A percentile compares a stretch with the other conserved stretches of the same genome.
Conservation (phyloP, 2,113 vertebrate species). For the Pycnonotus jocosus region DNA sequence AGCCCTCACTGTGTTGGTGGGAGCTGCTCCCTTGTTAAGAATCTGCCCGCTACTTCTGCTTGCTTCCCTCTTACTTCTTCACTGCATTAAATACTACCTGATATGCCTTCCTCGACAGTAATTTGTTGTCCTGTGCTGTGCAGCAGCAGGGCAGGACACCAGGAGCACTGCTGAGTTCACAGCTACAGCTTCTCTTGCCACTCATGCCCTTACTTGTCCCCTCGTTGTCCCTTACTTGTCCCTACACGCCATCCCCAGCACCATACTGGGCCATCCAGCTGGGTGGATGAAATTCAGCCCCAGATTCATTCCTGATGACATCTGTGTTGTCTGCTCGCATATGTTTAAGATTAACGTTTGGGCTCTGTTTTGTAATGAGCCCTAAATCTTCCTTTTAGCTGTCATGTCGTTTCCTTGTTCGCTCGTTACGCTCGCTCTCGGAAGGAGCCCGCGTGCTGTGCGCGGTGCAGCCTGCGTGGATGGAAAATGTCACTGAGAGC, state of each 20-base stretch:
- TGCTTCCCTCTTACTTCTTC: background rate
- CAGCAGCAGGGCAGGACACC: background rate
- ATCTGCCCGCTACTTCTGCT: rapidly evolving
- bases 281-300: background rate
- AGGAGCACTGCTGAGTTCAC: background rate
- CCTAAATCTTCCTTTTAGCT: background rate
- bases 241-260: background rate
- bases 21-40: background rate
- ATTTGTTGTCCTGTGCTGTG: background rate
- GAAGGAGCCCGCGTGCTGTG: background rate
- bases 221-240: background rate
- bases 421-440: background rate
- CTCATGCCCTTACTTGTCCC: background rate
- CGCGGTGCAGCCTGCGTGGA: background rate
- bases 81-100: background rate
- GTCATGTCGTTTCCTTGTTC: background rate
- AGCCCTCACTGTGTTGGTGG: rapidly evolving
- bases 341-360: background rate
- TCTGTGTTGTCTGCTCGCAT: background rate
- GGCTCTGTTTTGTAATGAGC: background rate
- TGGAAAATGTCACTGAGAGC: background rate
- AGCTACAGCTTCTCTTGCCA: background rate
- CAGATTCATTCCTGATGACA: background rate
- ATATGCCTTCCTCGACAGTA: background rate
- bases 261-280: background rate